A percentile compares a stretch with the other conserved stretches of the same genome.
phyloP scores from a whole-genome alignment of 2,888 invertebrate genomes.

The Morpho deidamia region DNA sequence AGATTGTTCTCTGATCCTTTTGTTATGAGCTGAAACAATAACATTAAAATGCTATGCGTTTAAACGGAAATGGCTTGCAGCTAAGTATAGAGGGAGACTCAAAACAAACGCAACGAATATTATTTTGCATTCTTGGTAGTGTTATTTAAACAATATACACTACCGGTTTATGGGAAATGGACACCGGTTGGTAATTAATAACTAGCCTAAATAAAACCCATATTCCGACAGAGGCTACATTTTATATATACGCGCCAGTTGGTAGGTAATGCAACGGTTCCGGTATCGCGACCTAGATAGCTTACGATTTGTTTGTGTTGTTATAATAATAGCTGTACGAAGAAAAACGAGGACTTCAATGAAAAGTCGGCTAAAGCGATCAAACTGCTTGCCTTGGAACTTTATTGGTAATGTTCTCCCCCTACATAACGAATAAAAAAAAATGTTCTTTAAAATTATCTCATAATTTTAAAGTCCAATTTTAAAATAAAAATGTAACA shows the following conservation, averaged over 20 bases:
- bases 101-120: too few relatives aligned
- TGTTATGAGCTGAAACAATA: too few relatives aligned
- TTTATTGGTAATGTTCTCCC: not conserved
- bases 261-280: conserved; percentile 18
- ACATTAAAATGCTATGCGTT: too few relatives aligned
- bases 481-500: too few relatives aligned
- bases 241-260: conserved; percentile 1
- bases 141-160: too few relatives aligned
- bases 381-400: not conserved
- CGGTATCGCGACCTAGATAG: conserved; percentile 23
- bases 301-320: conserved; percentile 23
- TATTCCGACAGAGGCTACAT: not conserved
- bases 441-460: too few relatives aligned
- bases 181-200: not conserved
- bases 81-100: too few relatives aligned
- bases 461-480: too few relatives aligned
- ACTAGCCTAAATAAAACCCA: conserved; percentile 9
- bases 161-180: not conserved
- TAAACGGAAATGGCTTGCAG: too few relatives aligned
- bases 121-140: too few relatives aligned
- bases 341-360: conserved; percentile 26
- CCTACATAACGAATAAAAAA: too few relatives aligned
- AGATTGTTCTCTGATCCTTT: too few relatives aligned
- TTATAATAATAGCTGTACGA: conserved; percentile 27
- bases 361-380: conserved; percentile 16